A percentile compares a stretch with the other conserved stretches of the same genome.
Conservation (phyloP, 2,797 vertebrate species). For the Melanotaenia trifasciata region DNA sequence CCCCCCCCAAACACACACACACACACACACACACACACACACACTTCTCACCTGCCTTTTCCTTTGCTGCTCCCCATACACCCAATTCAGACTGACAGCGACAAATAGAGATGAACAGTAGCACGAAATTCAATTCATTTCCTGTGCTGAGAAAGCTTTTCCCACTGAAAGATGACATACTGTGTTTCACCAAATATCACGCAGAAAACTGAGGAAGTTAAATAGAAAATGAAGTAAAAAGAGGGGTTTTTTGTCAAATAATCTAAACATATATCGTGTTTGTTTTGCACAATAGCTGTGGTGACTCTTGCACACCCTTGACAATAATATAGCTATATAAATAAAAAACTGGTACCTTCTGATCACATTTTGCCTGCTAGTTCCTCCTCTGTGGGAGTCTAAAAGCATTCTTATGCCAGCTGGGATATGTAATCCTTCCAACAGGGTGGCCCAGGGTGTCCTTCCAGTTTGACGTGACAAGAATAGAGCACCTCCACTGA, state of each 20-base stretch:
- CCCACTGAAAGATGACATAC: not conserved
- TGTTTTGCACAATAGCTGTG: not conserved
- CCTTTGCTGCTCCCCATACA: constrained; percentile 25
- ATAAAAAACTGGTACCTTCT: not conserved
- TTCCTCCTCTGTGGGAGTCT: not conserved
- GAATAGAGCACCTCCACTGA: not conserved
- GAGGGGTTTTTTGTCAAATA: not conserved
- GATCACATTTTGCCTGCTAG: not conserved
- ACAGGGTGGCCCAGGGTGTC: constrained; percentile 11
- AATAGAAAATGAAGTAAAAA: not conserved
- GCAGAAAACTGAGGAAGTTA: not conserved
- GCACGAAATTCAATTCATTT: constrained; percentile 19
- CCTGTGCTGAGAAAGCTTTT: constrained; percentile 13
- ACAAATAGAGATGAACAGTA: constrained; percentile 20
- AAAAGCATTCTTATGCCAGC: not conserved
- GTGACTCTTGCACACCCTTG: constrained; percentile 10
- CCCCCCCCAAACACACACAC: too few species aligned
- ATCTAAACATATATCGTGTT: not conserved
- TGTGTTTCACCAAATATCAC: constrained; percentile 7
- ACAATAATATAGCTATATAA: not conserved
- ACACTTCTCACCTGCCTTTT: constrained; percentile 21
- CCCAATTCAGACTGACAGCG: constrained; percentile 32
- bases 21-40: too few species aligned
- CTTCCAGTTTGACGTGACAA: not conserved
- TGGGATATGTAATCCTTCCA: constrained; percentile 1